Percentiles rank a stretch among this genome's conserved stretches.
Conservation (phyloP, 2,113 vertebrate genomes). For the Cettia cetti region DNA sequence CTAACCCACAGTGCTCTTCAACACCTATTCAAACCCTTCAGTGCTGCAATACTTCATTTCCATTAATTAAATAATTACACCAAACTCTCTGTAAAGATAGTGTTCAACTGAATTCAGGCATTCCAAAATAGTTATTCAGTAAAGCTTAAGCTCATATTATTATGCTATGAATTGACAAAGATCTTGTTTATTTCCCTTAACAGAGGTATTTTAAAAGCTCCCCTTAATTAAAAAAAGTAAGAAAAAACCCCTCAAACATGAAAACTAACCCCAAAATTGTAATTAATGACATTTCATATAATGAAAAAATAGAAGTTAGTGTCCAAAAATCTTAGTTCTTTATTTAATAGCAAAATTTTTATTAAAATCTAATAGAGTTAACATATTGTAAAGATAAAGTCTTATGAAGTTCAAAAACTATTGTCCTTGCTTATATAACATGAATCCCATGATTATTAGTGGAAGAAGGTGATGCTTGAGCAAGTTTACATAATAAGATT, state of each 20-base stretch:
- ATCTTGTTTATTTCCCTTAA: conserved; percentile 38
- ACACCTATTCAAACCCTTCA: conserved; percentile 56
- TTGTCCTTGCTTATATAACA: neutral
- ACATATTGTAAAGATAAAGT: neutral
- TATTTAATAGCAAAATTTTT: neutral
- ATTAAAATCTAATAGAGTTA: neutral
- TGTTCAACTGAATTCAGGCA: conserved; percentile 53
- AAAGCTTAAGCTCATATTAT: conserved; percentile 43
- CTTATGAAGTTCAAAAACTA: neutral
- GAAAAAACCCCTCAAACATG: rapidly evolving
- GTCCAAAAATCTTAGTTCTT: neutral
- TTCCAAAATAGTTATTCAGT: conserved; percentile 53
- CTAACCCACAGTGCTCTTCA: conserved; percentile 58
- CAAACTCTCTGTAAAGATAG: conserved; percentile 50
- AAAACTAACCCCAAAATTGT: neutral
- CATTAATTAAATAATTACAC: conserved; percentile 74
- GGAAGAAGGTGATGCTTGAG: neutral
- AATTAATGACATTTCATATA: neutral
- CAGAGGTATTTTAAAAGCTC: neutral
- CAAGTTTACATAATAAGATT: neutral
- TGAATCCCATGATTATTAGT: neutral
- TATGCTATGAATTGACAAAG: conserved; percentile 38
- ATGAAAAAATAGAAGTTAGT: neutral
- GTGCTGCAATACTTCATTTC: conserved; percentile 61
- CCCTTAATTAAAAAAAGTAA: neutral